Base-by-base conservation (phyloP, 2,797 vertebrate genomes). In the Tiaroga cobitis region DNA sequence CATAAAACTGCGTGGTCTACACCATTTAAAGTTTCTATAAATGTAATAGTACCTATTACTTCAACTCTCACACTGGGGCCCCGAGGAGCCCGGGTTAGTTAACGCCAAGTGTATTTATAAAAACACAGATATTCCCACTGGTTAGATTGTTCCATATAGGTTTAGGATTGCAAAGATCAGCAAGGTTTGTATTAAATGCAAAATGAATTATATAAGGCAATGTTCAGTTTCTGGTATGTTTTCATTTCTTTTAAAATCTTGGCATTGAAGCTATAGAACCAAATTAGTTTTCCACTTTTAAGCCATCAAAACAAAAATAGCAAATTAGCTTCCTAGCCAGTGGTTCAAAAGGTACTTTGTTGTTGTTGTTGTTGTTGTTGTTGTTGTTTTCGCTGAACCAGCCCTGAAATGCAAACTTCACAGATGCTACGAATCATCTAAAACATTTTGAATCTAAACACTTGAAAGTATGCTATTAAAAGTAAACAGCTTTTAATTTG, bases 21-120 rank as follows among this genome's bases (percentile, higher is more conserved):
- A 11, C 73, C 67, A 65, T 67, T 83, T 76, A 76, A 76, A 67
- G 61, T 67, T 83, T 67, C 61, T 78, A 74, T 77, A 77, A 77
- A 84, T 77, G 18, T 84, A 77, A 84, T 56, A 15, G 61, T 54
- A 46, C 51, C 65, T 49, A 37, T 85, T 46, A 46, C 26, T 80
- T 70, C 13, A 41, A 61, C 51, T 79, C 75, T 78, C 75, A 72
- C 37, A 72, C 76, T 24, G 46, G 43, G 61, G 32, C 43, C 73
- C 59, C 15, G 63, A 68, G 73, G 34, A 13, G 63, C 37, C 19
- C 8, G 13, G 19, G 72, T 83, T 51, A 29, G 61, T 69, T 56
- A 82, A 74, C 2, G 0, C 18, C 5, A 32, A 73, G 29, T 74
- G n/a, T 59, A 8, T 29, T 70, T 34, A 46, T 4, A 32, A 43